A percentile compares a stretch with the other conserved stretches of the same genome.
Evolutionary conservation across 2,797 vertebrate genomes (phyloP).

Genomic region (Meriones psammophilus): DNA sequence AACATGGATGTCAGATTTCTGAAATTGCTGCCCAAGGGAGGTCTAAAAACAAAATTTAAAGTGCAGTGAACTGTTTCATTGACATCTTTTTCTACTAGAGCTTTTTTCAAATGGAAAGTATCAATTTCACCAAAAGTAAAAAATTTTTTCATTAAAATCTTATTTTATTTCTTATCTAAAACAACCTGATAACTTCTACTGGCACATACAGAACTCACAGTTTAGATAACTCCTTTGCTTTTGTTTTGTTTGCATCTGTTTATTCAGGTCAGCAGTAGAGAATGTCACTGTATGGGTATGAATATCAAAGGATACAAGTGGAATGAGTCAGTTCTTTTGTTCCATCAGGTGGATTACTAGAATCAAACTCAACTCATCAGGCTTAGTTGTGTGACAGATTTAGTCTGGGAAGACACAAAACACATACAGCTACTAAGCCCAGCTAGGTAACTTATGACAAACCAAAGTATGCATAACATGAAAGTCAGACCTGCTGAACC

Average conservation of each 20-base stretch:
- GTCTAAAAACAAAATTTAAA: constrained; percentile 59
- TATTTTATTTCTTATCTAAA: background rate
- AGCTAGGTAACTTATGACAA: background rate
- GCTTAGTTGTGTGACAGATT: background rate
- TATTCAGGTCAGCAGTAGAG: background rate
- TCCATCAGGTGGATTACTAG: background rate
- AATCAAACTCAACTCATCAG: background rate
- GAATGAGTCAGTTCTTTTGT: background rate
- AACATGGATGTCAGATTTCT: constrained; percentile 43
- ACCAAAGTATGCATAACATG: background rate
- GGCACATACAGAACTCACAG: background rate
- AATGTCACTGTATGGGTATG: no score
- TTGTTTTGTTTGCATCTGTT: background rate
- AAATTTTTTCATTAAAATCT: constrained; percentile 42
- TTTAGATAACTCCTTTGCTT: constrained; percentile 14
- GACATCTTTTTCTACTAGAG: constrained; percentile 47
- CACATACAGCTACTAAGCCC: background rate
- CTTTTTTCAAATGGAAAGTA: constrained; percentile 47
- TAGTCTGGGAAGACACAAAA: background rate
- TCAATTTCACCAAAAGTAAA: constrained; percentile 55
- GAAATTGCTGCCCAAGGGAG: constrained; percentile 37
- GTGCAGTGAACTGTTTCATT: constrained; percentile 51
- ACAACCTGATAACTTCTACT: background rate
- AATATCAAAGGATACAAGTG: background rate
- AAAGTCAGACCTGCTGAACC: background rate